Conservation (phyloP, 2,888 invertebrate genomes). For the Morpho deidamia region DNA sequence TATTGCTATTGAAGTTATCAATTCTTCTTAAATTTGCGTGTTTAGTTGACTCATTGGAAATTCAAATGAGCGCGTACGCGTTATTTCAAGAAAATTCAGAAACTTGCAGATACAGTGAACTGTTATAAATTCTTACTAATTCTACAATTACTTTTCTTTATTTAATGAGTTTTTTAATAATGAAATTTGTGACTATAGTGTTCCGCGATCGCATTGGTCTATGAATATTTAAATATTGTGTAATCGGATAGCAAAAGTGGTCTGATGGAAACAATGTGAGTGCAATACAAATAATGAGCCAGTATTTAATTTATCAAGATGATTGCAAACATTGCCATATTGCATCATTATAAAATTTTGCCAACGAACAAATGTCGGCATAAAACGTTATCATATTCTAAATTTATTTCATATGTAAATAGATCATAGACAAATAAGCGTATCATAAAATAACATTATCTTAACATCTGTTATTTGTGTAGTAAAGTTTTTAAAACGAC, state of each 20-base stretch:
- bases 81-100: too few relatives aligned
- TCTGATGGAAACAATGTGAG: conserved; percentile 3
- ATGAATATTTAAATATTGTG: too few relatives aligned
- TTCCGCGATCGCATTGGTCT: too few relatives aligned
- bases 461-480: conserved; percentile 31
- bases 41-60: too few relatives aligned
- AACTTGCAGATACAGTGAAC: too few relatives aligned
- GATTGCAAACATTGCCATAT: conserved; percentile 27
- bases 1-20: too few relatives aligned
- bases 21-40: too few relatives aligned
- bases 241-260: not conserved
- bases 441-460: conserved; percentile 25
- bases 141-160: too few relatives aligned
- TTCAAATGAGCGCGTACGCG: too few relatives aligned
- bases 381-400: conserved; percentile 28
- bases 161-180: too few relatives aligned
- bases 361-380: conserved; percentile 20
- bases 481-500: not conserved
- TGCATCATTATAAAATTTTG: conserved; percentile 27
- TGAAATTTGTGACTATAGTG: too few relatives aligned
- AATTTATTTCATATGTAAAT: conserved; percentile 28
- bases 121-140: too few relatives aligned
- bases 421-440: conserved; percentile 27
- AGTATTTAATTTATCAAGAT: conserved; percentile 16
- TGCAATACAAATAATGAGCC: conserved; percentile 15